Percentiles rank a stretch among this genome's conserved stretches.
These are phyloP conservation scores for Lepidonotus clava DNA, from an alignment of 2,888 invertebrate species.

Conservation along the genomic window DNA sequence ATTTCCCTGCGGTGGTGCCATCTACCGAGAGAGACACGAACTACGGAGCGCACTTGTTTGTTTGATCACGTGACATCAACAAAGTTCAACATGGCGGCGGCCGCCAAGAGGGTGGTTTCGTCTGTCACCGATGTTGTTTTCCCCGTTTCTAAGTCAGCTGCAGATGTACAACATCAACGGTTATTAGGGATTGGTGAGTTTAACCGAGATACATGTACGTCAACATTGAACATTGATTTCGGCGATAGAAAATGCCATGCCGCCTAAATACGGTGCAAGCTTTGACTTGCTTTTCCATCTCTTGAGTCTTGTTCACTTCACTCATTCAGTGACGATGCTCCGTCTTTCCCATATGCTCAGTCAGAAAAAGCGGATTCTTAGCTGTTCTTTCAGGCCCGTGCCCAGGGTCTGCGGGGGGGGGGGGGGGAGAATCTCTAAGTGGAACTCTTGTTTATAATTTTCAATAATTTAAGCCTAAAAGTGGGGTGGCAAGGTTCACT, in stretches of 20 bases:
- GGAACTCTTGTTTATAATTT: no score
- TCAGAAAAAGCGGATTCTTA: no score
- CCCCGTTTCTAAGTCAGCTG: conserved; percentile 69
- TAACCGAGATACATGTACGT: background rate
- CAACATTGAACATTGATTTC: background rate
- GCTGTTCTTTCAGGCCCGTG: no score
- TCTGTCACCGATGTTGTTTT: conserved; percentile 76
- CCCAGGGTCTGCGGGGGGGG: no score
- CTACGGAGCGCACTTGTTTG: background rate
- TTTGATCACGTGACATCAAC: conserved; percentile 41
- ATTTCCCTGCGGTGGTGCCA: no score
- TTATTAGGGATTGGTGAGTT: conserved; percentile 59
- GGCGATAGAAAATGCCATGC: background rate
- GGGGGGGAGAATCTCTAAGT: no score
- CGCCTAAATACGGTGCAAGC: background rate
- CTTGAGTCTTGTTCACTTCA: no score
- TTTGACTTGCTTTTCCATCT: background rate
- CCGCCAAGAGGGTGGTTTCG: conserved; percentile 74
- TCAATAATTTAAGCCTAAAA: no score
- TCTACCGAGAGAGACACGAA: no score
- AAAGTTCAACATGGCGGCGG: conserved; percentile 63
- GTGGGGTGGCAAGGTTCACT: no score
- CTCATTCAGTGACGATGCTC: no score
- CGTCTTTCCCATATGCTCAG: no score
- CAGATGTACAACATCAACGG: conserved; percentile 73